Base-by-base conservation (phyloP, 2,797 vertebrate species). In the Alauda arvensis region DNA sequence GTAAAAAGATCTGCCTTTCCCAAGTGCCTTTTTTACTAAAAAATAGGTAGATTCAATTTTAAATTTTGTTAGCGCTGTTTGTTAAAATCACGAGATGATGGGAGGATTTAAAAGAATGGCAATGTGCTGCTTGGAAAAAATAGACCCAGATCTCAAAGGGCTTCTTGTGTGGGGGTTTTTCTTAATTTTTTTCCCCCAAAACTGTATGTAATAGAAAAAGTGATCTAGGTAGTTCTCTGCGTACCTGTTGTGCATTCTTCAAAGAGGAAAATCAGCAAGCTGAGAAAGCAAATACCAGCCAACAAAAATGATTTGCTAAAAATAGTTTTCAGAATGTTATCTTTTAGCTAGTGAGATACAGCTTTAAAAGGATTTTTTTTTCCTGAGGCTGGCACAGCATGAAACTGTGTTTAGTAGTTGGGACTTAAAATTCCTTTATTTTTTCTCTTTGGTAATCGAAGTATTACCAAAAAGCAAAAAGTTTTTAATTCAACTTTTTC, bases 21-120 rank as follows among this genome's bases (percentile, higher is more conserved):
- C 56, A 85, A 90, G 63, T 71, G 70, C 63, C 71, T 89, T 45
- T 52, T 88, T 88, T 49, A 46, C 46, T 79, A 14, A 74, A 61
- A 70, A 67, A 87, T 7, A 37, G 51, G 18, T 21, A 15, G 29
- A 37, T 70, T 53, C 1, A 1, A 12, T 89, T 71, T 68, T 42
- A 25, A 69, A 63, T 60, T n/a, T 45, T 62, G 21, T 70, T 78
- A 74, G 18, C 1, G 2, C 17, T 57, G 34, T 61, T 80, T 65
- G 25, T 78, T 79, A n/a, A 26, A 43, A 24, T 59, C 29, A 12
- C 33, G 70, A 48, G 26, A 57, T 28, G 12, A 40, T 46, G 23
- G 53, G 46, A 43, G 83, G 66, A 51, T 51, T 8, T 37, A 57
- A 80, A 80, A 46, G 66, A 68, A 65, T 55, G 20, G n/a, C 49